Conservation (phyloP, 2,888 invertebrate species). For the Zaprionus obscuricornis region DNA sequence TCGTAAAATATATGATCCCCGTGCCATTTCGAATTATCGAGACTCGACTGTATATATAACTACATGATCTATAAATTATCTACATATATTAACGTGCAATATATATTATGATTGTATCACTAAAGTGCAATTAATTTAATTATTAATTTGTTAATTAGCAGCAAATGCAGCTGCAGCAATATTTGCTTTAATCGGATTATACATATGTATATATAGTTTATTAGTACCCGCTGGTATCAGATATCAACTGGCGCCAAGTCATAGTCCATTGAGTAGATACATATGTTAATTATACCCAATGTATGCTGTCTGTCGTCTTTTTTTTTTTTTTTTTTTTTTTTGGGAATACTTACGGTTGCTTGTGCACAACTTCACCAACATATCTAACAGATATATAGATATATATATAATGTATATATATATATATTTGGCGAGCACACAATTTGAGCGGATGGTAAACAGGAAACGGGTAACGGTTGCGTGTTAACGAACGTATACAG, state of each 20-base stretch:
- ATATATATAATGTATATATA: too few species aligned
- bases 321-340: too few species aligned
- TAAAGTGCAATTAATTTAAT: slow-evolving; percentile 12
- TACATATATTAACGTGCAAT: slow-evolving; percentile 2
- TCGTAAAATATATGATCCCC: too few species aligned
- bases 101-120: too few species aligned
- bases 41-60: too few species aligned
- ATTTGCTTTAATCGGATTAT: slow-evolving; percentile 22
- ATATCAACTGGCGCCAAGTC: slow-evolving; percentile 3
- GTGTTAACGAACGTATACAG: slow-evolving; percentile 28
- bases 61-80: neutral
- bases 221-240: slow-evolving; percentile 5
- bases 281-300: too few species aligned
- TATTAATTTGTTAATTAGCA: slow-evolving; percentile 22
- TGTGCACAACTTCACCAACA: slow-evolving; percentile 89
- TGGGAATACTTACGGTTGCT: slow-evolving; percentile 88
- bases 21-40: too few species aligned
- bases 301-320: too few species aligned
- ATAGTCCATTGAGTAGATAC: too few species aligned
- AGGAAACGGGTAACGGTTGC: slow-evolving; percentile 20
- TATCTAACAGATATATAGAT: slow-evolving; percentile 85
- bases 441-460: slow-evolving; percentile 24
- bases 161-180: too few species aligned
- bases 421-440: slow-evolving; percentile 29
- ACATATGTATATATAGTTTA: too few species aligned